phyloP scores from a whole-genome alignment of 1,140 invertebrate genomes.

The Geopemphigus sp. region DNA sequence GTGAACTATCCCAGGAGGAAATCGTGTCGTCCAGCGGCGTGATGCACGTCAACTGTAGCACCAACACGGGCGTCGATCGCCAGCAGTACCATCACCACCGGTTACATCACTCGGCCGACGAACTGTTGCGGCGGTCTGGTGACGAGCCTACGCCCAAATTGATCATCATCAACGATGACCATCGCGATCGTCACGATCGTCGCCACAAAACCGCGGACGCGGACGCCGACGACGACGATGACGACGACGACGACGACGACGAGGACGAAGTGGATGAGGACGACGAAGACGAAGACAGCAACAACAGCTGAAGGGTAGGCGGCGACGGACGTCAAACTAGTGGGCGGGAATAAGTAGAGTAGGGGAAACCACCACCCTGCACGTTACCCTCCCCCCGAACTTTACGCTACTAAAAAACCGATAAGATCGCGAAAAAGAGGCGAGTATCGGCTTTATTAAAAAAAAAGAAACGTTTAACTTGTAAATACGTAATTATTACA shows the following conservation, averaged over 20 bases:
- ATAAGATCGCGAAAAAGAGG: too few species aligned
- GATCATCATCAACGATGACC: conserved; percentile 35
- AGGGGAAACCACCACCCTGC: too few species aligned
- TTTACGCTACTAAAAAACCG: too few species aligned
- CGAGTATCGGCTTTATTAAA: too few species aligned
- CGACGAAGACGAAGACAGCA: too few species aligned
- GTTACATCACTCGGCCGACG: too few species aligned
- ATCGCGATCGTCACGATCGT: too few species aligned
- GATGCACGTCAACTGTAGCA: conserved; percentile 17
- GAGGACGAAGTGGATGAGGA: not conserved
- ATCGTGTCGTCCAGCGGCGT: conserved; percentile 35
- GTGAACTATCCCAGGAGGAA: conserved; percentile 26
- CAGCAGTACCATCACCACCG: not conserved
- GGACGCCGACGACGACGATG: not conserved
- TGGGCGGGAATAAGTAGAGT: too few species aligned
- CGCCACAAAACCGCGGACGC: not conserved
- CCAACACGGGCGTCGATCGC: not conserved
- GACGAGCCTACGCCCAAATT: not conserved
- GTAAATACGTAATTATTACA: not conserved
- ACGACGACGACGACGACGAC: not conserved
- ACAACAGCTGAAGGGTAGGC: too few species aligned
- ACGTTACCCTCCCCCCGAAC: too few species aligned
- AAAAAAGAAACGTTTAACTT: not conserved
- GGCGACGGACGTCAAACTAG: too few species aligned
- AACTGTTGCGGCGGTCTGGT: not conserved